Evolutionary conservation across 2,113 vertebrate species (phyloP).

Genomic region (Xiphophorus couchianus): DNA sequence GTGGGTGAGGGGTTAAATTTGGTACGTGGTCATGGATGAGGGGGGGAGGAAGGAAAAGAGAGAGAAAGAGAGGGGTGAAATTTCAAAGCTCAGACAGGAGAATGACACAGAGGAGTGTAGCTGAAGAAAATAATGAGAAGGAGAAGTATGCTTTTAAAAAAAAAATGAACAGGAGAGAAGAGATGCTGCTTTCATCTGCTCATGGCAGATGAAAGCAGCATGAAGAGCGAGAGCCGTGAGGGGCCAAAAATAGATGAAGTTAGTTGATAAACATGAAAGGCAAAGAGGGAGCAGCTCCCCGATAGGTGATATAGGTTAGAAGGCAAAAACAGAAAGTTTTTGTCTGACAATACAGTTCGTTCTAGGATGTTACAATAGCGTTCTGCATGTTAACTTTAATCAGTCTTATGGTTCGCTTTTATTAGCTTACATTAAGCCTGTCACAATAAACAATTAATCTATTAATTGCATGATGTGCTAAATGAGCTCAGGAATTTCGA

Average conservation of each 20-base stretch:
- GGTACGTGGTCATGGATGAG: constrained; percentile 35
- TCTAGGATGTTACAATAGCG: neutral
- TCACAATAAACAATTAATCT: too few species aligned
- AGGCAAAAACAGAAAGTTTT: neutral
- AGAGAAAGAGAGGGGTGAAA: neutral
- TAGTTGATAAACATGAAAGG: constrained; percentile 12
- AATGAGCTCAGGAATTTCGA: too few species aligned
- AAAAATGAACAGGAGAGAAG: neutral
- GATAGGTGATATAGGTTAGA: constrained; percentile 15
- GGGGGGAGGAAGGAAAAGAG: neutral
- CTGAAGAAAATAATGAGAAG: constrained; percentile 64
- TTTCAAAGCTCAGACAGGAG: constrained; percentile 58
- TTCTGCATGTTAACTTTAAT: neutral
- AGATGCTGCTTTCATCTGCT: too few species aligned
- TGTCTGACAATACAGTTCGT: too few species aligned
- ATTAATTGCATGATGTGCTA: too few species aligned
- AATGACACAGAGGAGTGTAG: constrained; percentile 47
- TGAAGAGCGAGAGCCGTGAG: neutral
- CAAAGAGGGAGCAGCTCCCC: neutral
- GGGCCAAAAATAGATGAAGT: neutral
- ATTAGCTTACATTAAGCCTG: too few species aligned
- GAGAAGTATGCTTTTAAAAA: constrained; percentile 47
- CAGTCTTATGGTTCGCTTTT: too few species aligned
- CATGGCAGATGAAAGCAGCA: constrained; percentile 33
- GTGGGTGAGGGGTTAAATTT: constrained; percentile 68